Percentiles rank a stretch among this genome's conserved stretches.
These are phyloP conservation scores for Montipora cactus DNA, from an alignment of 64 coral and sea anemone genomes.

Conservation along the genomic window DNA sequence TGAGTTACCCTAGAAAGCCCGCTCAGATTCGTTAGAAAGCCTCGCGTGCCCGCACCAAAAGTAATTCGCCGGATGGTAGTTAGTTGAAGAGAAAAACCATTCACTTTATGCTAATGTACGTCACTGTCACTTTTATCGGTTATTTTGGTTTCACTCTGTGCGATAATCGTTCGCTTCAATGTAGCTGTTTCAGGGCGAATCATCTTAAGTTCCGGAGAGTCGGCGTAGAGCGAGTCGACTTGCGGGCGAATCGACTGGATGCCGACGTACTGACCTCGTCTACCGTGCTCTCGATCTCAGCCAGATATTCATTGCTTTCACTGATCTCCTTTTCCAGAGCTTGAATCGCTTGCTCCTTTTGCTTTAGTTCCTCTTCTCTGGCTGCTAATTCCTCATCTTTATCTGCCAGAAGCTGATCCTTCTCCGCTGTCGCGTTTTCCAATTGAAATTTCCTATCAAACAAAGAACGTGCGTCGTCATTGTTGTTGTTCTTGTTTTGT, in stretches of 20 bases:
- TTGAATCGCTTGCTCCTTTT: slow-evolving; percentile 86
- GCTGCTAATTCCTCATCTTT: slow-evolving; percentile 82
- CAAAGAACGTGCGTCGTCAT: neutral
- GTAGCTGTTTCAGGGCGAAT: too few species aligned
- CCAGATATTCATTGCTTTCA: slow-evolving; percentile 88
- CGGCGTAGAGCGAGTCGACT: neutral
- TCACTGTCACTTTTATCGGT: too few species aligned
- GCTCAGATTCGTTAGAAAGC: too few species aligned
- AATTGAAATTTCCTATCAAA: slow-evolving; percentile 82
- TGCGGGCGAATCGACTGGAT: neutral
- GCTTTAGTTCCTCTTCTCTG: slow-evolving; percentile 65
- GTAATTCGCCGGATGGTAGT: too few species aligned
- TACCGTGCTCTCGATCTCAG: slow-evolving; percentile 74
- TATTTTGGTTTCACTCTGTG: too few species aligned
- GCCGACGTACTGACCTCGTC: slow-evolving; percentile 55
- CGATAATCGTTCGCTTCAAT: too few species aligned
- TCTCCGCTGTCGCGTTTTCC: slow-evolving; percentile 67
- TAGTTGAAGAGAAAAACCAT: too few species aligned
- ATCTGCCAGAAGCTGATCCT: slow-evolving; percentile 92
- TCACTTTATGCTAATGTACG: too few species aligned
- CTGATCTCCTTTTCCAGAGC: slow-evolving; percentile 86
- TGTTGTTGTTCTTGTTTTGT: too few species aligned
- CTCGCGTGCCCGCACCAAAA: too few species aligned
- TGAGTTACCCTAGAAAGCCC: too few species aligned
- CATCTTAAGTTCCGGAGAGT: too few species aligned